phyloP scores from a whole-genome alignment of 37 sponge, comb jelly and placozoan genomes.

The Amphimedon queenslandica region DNA sequence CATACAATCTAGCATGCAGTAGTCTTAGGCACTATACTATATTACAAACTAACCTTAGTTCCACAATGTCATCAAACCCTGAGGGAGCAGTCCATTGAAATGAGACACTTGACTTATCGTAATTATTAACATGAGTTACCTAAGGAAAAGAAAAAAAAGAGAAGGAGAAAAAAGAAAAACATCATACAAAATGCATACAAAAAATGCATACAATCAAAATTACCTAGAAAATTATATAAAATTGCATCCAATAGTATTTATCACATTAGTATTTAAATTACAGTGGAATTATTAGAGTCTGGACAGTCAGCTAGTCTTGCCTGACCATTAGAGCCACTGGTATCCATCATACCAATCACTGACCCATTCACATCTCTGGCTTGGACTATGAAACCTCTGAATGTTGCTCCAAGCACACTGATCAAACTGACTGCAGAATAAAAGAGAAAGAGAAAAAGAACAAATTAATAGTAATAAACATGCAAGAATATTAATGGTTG shows the following conservation, averaged over 20 bases:
- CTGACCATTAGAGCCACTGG: background rate
- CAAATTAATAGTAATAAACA: too few species aligned
- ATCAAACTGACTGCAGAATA: too few species aligned
- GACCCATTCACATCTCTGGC: background rate
- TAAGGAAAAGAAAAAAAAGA: background rate
- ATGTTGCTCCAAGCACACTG: too few species aligned
- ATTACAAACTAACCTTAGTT: too few species aligned
- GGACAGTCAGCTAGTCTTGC: background rate
- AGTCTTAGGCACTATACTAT: too few species aligned
- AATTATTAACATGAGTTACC: background rate
- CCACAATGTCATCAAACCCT: too few species aligned
- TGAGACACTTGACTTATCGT: background rate
- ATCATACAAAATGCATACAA: background rate
- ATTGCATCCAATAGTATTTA: too few species aligned
- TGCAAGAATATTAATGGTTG: too few species aligned
- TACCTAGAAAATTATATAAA: too few species aligned
- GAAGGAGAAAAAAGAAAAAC: background rate
- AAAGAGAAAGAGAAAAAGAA: too few species aligned
- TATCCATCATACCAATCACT: background rate
- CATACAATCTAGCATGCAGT: too few species aligned
- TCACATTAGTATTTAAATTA: too few species aligned
- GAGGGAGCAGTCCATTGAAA: background rate
- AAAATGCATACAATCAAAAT: background rate
- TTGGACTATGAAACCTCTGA: slow-evolving; percentile 17
- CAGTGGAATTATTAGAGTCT: background rate